Conservation (phyloP, 2,888 invertebrate genomes). For the Dolichomitus sp. region DNA sequence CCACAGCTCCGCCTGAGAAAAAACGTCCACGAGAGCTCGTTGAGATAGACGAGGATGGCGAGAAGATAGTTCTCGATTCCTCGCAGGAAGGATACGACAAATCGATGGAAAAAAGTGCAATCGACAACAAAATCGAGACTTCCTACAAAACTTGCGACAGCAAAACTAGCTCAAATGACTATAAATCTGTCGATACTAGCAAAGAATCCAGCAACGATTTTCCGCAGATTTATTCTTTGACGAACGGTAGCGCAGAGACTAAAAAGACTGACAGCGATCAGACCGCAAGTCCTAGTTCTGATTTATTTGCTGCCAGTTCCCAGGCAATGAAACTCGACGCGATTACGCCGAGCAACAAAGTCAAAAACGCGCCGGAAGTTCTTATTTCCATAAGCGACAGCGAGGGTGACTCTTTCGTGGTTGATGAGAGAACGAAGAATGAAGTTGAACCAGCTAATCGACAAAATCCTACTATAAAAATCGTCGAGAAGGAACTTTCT, state of each 20-base stretch:
- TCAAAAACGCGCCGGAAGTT: slow-evolving; percentile 62
- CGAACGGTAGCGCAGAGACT: slow-evolving; percentile 74
- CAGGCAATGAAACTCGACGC: slow-evolving; percentile 54
- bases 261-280: slow-evolving; percentile 71
- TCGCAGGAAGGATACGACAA: slow-evolving; percentile 73
- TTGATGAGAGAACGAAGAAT: slow-evolving; percentile 72
- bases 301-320: slow-evolving; percentile 68
- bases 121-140: slow-evolving; percentile 53
- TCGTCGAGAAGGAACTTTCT: slow-evolving; percentile 78
- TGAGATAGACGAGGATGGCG: slow-evolving; percentile 80
- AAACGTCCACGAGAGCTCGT: slow-evolving; percentile 77
- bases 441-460: slow-evolving; percentile 67
- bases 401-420: slow-evolving; percentile 76
- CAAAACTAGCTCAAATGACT: slow-evolving; percentile 63
- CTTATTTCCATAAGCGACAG: slow-evolving; percentile 78
- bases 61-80: slow-evolving; percentile 77
- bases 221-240: slow-evolving; percentile 65
- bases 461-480: slow-evolving; percentile 67
- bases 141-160: slow-evolving; percentile 59
- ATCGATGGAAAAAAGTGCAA: slow-evolving; percentile 34
- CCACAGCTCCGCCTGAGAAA: slow-evolving; percentile 65
- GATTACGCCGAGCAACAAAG: slow-evolving; percentile 31
- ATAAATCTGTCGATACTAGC: slow-evolving; percentile 64
- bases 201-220: slow-evolving; percentile 69
- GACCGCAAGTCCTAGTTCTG: slow-evolving; percentile 70